Base-by-base conservation (phyloP, 1,140 invertebrate species). In the Drosophila lacertosa region DNA sequence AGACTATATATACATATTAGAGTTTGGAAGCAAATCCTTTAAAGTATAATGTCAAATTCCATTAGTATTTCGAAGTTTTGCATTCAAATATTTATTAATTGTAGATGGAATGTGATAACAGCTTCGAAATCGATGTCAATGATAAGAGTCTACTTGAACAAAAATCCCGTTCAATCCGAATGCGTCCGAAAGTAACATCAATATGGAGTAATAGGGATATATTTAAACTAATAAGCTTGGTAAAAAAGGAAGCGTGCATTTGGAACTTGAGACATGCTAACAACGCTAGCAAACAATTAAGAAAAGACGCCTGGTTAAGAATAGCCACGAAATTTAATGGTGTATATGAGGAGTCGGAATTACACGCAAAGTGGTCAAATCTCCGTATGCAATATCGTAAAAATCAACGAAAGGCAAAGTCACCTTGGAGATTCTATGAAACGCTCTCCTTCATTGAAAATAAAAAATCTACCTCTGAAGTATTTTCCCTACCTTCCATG, bases 291-390 rank as follows among this genome's bases (percentile, higher is more conserved):
- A 48, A 60, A 39, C 1, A 24, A 10, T 5, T 13, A 16, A 13
- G 22, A 16, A 37, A 26, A 1, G 10, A 60, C 6, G 29, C 42
- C 29, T 60, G 44, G 42, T 60, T 40, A 10, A 32, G 39, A 33
- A 15, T 57, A 6, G 6, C 6, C 15, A 13, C 5, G 4, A 10
- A 10, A 0, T 58, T 58, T n/a, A 6, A 45, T 22, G 18, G 18
- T 2, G 2, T 13, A 16, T 58, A 22, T 20, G 55, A 58, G 18
- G 26, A 18, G 0, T n/a, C 4, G 3, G 57, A 48, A 10, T 1
- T 59, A 10, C 26, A 24, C 3, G 42, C 29, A 7, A 59, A 58
- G 6, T 58, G 55, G 55, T 16, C 15, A 7, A 45, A n/a, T 44
- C n/a, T 58, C 2, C 26, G 44, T 0, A 26, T 13, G 2, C 20